Evolutionary conservation across 2,888 invertebrate species (phyloP).

Genomic region (Machimus atricapillus): DNA sequence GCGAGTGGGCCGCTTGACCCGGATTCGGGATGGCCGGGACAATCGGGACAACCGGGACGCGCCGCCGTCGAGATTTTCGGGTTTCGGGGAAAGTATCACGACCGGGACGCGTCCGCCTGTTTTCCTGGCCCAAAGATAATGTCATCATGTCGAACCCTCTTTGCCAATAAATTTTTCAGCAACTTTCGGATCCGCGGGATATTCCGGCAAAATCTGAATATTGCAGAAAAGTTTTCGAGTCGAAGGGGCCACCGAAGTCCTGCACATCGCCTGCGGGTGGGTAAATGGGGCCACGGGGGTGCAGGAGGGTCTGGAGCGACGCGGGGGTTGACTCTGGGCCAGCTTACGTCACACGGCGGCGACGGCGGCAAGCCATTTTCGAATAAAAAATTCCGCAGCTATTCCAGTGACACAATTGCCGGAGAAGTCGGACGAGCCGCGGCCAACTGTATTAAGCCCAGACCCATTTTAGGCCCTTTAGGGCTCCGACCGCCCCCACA

Average conservation of each 20-base stretch:
- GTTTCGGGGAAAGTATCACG: background rate
- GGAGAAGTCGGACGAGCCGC: background rate
- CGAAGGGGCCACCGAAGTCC: background rate
- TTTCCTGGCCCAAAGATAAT: background rate
- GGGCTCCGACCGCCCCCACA: background rate
- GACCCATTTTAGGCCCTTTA: background rate
- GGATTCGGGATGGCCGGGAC: background rate
- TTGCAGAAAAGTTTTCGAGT: background rate
- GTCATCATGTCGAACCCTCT: constrained; percentile 1
- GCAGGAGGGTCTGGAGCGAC: background rate
- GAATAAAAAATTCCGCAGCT: background rate
- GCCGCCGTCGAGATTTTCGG: background rate
- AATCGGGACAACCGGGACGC: too few relatives aligned
- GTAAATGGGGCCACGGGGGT: background rate
- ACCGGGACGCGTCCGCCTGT: background rate
- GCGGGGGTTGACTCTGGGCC: background rate
- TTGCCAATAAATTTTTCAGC: constrained; percentile 1
- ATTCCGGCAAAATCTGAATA: background rate
- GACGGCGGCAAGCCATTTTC: background rate
- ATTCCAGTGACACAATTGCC: constrained; percentile 5
- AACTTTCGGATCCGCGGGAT: background rate
- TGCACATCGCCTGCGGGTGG: background rate
- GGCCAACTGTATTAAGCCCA: background rate
- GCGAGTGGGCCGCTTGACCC: background rate
- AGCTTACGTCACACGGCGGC: background rate